phyloP scores from a whole-genome alignment of 2,797 vertebrate genomes.

The Hemibagrus guttatus region DNA sequence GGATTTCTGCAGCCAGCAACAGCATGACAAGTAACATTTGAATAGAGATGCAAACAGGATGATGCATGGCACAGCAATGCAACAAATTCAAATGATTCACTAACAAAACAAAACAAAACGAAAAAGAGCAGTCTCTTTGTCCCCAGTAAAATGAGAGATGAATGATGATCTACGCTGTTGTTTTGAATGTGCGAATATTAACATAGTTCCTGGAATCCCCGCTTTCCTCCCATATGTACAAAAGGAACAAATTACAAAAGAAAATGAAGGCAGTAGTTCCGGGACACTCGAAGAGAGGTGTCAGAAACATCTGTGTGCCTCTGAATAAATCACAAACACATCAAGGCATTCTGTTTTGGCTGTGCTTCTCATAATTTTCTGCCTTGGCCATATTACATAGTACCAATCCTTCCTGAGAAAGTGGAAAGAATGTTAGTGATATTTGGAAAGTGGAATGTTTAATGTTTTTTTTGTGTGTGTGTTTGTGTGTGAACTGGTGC shows the following conservation, averaged over 20 bases:
- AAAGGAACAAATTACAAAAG: too few species aligned
- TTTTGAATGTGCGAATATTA: background rate
- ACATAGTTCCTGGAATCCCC: background rate
- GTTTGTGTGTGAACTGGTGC: constrained; percentile 74
- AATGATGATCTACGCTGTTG: background rate
- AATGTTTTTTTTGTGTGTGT: constrained; percentile 61
- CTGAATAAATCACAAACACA: constrained; percentile 70
- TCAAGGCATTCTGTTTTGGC: constrained; percentile 65
- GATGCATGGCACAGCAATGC: too few species aligned
- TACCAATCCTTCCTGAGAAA: constrained; percentile 67
- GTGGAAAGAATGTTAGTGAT: constrained; percentile 78
- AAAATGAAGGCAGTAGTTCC: constrained; percentile 53
- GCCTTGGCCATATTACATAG: constrained; percentile 70
- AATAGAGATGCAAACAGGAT: background rate
- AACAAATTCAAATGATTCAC: background rate
- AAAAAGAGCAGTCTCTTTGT: background rate
- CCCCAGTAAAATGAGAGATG: background rate
- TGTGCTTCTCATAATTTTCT: constrained; percentile 67
- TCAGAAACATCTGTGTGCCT: constrained; percentile 69
- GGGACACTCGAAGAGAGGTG: constrained; percentile 54
- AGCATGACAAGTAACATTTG: background rate
- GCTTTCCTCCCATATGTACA: background rate
- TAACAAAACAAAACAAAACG: too few species aligned
- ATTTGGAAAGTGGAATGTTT: constrained; percentile 76
- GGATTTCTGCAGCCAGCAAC: background rate